These are phyloP conservation scores for Hemaris fuciformis DNA, from an alignment of 2,888 invertebrate genomes.

Conservation along the genomic window DNA sequence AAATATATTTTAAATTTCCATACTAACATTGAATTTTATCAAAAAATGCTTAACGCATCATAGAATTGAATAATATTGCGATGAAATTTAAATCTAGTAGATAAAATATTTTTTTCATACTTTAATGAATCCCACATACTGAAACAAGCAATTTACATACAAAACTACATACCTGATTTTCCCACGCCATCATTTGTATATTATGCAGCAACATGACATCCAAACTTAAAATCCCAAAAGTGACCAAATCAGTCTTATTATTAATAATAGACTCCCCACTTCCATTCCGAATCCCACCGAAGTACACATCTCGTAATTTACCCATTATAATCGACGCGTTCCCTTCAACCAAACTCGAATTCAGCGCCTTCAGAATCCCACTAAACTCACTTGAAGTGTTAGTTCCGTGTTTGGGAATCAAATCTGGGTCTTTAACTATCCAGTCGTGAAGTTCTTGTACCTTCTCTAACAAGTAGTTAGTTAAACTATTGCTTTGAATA, in stretches of 20 bases:
- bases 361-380: conserved; percentile 70
- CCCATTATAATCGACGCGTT: conserved; percentile 74
- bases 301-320: conserved; percentile 77
- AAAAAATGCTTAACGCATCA: too few species aligned
- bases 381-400: conserved; percentile 51
- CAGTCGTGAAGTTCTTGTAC: conserved; percentile 78
- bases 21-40: too few species aligned
- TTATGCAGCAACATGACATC: conserved; percentile 82
- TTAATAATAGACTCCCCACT: conserved; percentile 59
- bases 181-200: conserved; percentile 81
- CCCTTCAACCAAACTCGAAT: conserved; percentile 74
- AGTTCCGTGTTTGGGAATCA: conserved; percentile 39
- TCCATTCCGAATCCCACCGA: conserved; percentile 58
- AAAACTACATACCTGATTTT: conserved; percentile 78
- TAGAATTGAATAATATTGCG: too few species aligned
- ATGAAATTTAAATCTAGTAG: too few species aligned
- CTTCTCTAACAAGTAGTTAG: conserved; percentile 74
- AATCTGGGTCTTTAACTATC: conserved; percentile 67
- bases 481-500: conserved; percentile 72
- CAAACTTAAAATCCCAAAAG: conserved; percentile 80
- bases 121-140: too few species aligned
- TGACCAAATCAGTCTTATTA: conserved; percentile 73
- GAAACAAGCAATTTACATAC: too few species aligned
- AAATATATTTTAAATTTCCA: too few species aligned
- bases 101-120: too few species aligned